Base-by-base conservation (phyloP, 2,113 vertebrate species). In the Cyphomyrus plagiostoma region DNA sequence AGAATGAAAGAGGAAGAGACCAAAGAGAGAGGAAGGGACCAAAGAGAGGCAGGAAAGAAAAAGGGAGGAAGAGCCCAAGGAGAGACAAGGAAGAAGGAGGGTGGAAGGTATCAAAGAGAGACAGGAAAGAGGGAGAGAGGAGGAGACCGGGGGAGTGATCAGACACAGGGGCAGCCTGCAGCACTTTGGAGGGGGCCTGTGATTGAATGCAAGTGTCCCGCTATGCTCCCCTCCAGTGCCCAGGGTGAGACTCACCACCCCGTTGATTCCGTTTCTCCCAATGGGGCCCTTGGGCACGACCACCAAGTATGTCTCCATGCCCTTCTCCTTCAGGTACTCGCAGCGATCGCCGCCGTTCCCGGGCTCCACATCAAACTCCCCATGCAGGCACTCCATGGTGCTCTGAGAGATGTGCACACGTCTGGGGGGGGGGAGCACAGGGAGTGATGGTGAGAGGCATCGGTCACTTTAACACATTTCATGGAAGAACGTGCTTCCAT, bases 361-460 rank as follows among this genome's bases (percentile, higher is more conserved):
- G 0, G 95, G 95, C 91, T 99, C 98, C 94, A 99, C 94, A 0
- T 98, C 97, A 6, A 98, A 99, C 92, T 98, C 98, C 0, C 97
- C 97, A 0, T 95, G 95, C 93, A 99, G 93, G 93, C 97, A 98
- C 91, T 98, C 97, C 94, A 96, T 95, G 10, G 98, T 99, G 92
- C 93, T 96, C 93, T 99, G 97, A 10, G 98, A 99, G 93, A 99
- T 98, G 91, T 99, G 98, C 19, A 99, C 98, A 2, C 97, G 95
- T 93, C 98, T 98, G 95, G 39, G 39, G 87, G 3, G 45, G 45
- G 88, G 92, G 11, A 83, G 84, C 15, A 90, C 45, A 84, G 45
- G 8, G 45, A 48, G 19, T 42, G 62, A 70, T 70, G 62, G 26
- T 70, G 26, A 42, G 74, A 42, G 74, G 74, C 35, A 13, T 80